Evolutionary conservation across 2,888 invertebrate genomes (phyloP), one percentile per base, ranked within the genome.

Genomic region (Cheilosia scutellata): DNA sequence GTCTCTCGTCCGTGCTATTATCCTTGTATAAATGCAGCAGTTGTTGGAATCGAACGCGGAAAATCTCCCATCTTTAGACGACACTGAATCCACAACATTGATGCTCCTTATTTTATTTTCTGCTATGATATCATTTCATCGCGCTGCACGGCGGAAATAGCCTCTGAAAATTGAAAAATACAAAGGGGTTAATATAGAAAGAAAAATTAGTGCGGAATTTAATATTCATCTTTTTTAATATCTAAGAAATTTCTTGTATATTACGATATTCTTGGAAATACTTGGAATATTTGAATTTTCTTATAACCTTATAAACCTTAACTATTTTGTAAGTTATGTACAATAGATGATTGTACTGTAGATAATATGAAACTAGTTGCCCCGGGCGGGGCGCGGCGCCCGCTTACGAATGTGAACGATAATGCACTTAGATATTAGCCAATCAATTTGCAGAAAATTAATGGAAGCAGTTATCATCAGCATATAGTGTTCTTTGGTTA

Each of bases 71-170:
- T 47, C 40, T 11, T 9, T 29, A 29, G 20, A 47, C 7, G 47
- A 42, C 16, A 55, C 37, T 58, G 63, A 58, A 53, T 47, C 40
- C 47, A 40, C 20, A 55, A 60, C 58, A 57, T 65, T 70, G 53
- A 74, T 79, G 58, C 31, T 37, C 9, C 31, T 74, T 55, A 44
- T 44, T 11, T 62, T 51, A 40, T 11, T 60, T 53, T 11, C 37
- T 65, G 63, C 68, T 75, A 79, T 74, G 78, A 83, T 70, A 33
- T 65, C 74, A 84, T 79, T 63, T 27, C 40, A 25, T 44, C 31
- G n/a, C 4, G 2, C 37, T 37, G 16, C 16, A 31, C 47, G 55
- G 20, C n/a, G 42, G 4, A 27, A 25, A 9, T 37, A 20, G 13
- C 25, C 2, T 40, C 78, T 78, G 53, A 1, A 78, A 78, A 71